phyloP scores from a whole-genome alignment of 2,797 vertebrate species.

The Crax fasciolata region DNA sequence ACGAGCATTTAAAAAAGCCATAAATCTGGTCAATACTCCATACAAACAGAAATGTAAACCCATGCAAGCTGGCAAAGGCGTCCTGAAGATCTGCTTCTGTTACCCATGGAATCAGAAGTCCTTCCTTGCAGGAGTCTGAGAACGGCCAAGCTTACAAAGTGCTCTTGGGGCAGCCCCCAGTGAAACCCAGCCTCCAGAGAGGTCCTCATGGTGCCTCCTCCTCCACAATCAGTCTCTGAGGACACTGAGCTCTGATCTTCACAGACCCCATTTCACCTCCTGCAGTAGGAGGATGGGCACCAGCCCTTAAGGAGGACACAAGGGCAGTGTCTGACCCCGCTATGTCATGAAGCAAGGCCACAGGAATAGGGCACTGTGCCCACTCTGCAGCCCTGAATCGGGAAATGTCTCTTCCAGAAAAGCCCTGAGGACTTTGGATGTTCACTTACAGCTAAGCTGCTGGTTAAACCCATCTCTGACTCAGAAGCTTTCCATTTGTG shows the following conservation, averaged over 20 bases:
- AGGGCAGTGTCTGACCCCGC: fast-evolving
- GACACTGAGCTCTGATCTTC: not conserved
- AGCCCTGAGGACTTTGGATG: not conserved
- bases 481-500: not conserved
- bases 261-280: not conserved
- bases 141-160: not conserved
- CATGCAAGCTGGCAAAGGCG: not conserved
- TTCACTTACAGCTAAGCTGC: not conserved
- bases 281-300: fast-evolving
- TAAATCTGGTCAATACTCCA: not conserved
- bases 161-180: fast-evolving
- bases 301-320: not conserved
- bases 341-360: not conserved
- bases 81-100: not conserved
- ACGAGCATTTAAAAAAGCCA: not conserved
- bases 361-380: fast-evolving
- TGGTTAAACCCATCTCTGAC: not conserved
- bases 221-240: not conserved
- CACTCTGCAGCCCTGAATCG: not conserved
- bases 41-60: not conserved
- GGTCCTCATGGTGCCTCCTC: fast-evolving
- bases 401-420: not conserved
- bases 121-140: not conserved
- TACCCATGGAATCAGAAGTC: not conserved
- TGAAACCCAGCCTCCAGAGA: not conserved